Base-by-base conservation (phyloP, 2,113 vertebrate genomes). In the Martes martes region DNA sequence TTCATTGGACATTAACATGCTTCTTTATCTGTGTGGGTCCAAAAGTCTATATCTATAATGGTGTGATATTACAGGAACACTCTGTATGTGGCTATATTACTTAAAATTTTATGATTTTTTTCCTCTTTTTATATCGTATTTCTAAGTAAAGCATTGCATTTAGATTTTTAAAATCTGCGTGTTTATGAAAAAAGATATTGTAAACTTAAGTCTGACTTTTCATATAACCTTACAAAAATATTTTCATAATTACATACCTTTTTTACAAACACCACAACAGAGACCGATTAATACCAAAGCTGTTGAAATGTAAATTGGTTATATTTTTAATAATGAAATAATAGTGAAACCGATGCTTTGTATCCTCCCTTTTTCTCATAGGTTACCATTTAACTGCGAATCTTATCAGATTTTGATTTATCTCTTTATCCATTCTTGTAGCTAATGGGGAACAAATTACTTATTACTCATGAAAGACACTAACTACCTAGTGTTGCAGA, bases 381-480 rank as follows among this genome's bases (percentile, higher is more conserved):
- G 96, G 95, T 98, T 98, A 94, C 93, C 91, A 97, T 96, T 98
- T 94, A 98, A 98, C 94, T 94, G 88, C 63, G 93, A 95, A 94
- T 98, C 80, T 97, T 98, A 98, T 92, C 97, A 76, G 96, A 85
- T 81, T 98, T 98, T 98, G 97, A 99, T 99, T 96, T 98, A 98
- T 98, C 95, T 97, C 96, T 98, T 98, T 98, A 98, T 98, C 88
- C 97, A 92, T 97, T 98, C 95, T 98, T 98, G 82, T 59, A 83
- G 96, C 84, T 99, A 99, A 99, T 98, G 98, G 98, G 96, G 96
- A 98, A 98, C 98, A 99, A 99, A 99, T 99, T 99, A 98, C 97
- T 98, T 99, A 99, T 99, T 99, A 99, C 98, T 99, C 98, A 99
- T 97, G 98, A 99, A 98, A 99, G 99, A 99, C 99, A 98, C 98